Base-by-base conservation (phyloP, 2,888 invertebrate genomes). In the Chydorus sphaericus region DNA sequence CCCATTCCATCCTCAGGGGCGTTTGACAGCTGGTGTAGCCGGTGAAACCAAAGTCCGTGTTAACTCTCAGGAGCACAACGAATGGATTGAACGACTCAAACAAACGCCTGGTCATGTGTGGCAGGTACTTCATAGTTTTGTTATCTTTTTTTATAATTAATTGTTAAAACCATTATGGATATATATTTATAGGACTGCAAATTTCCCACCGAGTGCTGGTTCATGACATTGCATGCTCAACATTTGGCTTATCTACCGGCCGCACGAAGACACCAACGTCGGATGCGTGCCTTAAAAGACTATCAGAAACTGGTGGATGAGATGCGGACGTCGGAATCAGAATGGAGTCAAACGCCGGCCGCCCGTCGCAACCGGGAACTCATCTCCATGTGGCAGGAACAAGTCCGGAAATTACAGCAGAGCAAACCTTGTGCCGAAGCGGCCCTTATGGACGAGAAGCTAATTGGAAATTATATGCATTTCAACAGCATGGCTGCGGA, bases 121-220 rank as follows among this genome's bases (percentile, higher is more conserved):
- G 29, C 23, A 48, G 44, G 28, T 51, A 20, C 48, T n/a, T 18
- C 51, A n/a, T 48, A 18, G 5, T 14, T 48, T n/a, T 20, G 11
- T 48, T n/a, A 37, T 58, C 18, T 48, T 30, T 37, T 16, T 11
- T 18, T 28, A 54, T 26, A n/a, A 26, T 54, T n/a, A 29, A 18
- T 28, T 26, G 23, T 23, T 7, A 54, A 54, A 20, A 39, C 26
- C 10, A 28, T 16, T n/a, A n/a, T n/a, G n/a, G n/a, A n/a, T 23
- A n/a, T 23, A 8, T 11, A 16, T 6, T 26, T 16, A 31, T 20
- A 79, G 10, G 83, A 85, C 54, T 80, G 85, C 3, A 94, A 91
- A 66, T 98, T 98, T 71, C 86, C 90, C 60, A 94, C 96, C 0
- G 88, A 92, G 63, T 97, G 96, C 68, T 97, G 96, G 89, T 96